Conservation (phyloP, 2,888 invertebrate genomes). For the Oithona nana region DNA sequence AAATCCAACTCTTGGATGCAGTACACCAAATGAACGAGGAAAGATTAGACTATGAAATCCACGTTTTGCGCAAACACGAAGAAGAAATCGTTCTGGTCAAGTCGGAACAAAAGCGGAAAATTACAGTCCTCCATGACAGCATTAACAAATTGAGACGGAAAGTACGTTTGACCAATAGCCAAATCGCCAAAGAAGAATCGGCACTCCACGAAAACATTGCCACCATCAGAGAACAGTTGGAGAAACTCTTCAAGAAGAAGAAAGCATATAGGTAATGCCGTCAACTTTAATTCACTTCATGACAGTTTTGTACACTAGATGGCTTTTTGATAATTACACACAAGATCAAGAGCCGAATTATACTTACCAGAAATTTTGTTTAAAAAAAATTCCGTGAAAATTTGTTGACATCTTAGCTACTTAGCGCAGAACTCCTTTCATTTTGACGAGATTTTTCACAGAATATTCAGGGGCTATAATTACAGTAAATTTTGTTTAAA, state of each 20-base stretch:
- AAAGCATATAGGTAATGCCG: not conserved
- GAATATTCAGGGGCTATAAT: no score
- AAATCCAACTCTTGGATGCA: conserved; percentile 8
- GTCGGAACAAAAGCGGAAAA: conserved; percentile 14
- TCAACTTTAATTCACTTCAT: no score
- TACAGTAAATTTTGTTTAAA: no score
- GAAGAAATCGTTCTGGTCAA: conserved; percentile 14
- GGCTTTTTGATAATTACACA: no score
- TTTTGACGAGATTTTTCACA: no score
- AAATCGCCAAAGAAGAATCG: not conserved
- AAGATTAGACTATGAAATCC: conserved; percentile 13
- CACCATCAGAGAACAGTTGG: not conserved
- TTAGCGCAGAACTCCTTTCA: no score
- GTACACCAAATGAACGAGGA: conserved; percentile 11
- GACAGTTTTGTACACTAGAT: no score
- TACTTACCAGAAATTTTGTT: no score
- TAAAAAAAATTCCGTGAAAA: no score
- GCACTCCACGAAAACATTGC: not conserved
- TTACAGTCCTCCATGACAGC: conserved; percentile 3
- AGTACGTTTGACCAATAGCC: not conserved
- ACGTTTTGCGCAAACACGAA: conserved; percentile 12
- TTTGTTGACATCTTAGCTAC: no score
- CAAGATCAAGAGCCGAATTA: no score
- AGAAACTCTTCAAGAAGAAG: not conserved
- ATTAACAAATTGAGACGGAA: not conserved